Percentiles rank a stretch among this genome's conserved stretches.
phyloP scores from a whole-genome alignment of 2,888 invertebrate species.

The Hedya salicella region DNA sequence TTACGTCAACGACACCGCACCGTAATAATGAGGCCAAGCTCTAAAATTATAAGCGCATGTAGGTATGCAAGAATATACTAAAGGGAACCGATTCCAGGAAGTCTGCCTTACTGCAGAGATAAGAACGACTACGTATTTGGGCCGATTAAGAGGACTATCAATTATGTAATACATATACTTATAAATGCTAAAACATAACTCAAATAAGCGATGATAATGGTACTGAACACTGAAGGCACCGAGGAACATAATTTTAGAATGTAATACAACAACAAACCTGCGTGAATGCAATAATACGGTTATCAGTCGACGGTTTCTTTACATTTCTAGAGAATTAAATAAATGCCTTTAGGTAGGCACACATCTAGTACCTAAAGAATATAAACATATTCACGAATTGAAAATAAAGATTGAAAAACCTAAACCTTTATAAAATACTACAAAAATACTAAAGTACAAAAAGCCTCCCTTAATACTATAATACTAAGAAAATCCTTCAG shows the following conservation, averaged over 20 bases:
- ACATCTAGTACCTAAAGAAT: not conserved
- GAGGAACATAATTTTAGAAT: not conserved
- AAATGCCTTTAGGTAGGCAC: slow-evolving; percentile 1
- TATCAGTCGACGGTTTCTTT: not conserved
- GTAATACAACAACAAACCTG: not conserved
- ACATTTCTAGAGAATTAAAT: not conserved
- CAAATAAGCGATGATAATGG: not conserved
- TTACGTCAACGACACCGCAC: too few relatives aligned
- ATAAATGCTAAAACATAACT: not conserved
- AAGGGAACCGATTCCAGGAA: too few relatives aligned
- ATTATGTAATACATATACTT: too few relatives aligned
- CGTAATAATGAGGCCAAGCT: too few relatives aligned
- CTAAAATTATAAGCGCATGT: too few relatives aligned
- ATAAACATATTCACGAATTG: not conserved
- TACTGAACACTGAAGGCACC: not conserved
- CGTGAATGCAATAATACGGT: not conserved
- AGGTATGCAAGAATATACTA: too few relatives aligned
- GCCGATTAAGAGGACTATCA: too few relatives aligned
- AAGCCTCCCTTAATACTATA: slow-evolving; percentile 30
- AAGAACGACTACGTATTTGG: too few relatives aligned
- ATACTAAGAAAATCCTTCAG: slow-evolving; percentile 13
- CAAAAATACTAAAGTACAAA: slow-evolving; percentile 25
- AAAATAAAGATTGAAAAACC: slow-evolving; percentile 2
- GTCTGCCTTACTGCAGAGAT: too few relatives aligned
- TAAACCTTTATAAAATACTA: not conserved